A percentile compares a stretch with the other conserved stretches of the same genome.
These are phyloP conservation scores for Vannuccia rotundouncinata DNA, from an alignment of 2,888 invertebrate species.

Conservation along the genomic window DNA sequence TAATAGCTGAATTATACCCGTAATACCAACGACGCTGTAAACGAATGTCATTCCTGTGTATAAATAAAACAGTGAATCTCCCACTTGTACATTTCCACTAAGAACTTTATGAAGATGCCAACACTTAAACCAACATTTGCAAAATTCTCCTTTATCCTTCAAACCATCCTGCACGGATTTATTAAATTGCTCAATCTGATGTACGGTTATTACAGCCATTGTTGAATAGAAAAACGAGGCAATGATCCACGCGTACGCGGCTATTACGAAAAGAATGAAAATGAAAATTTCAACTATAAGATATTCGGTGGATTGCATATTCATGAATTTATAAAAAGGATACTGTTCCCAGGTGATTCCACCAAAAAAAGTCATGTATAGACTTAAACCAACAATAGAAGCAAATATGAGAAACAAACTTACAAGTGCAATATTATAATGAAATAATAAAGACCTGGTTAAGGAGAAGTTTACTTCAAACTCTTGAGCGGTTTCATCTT, in stretches of 20 bases:
- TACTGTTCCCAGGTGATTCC: background rate
- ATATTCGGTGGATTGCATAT: background rate
- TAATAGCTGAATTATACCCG: background rate
- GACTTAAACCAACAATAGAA: background rate
- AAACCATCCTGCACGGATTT: background rate
- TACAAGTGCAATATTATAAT: background rate
- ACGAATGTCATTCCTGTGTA: background rate
- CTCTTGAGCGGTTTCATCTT: background rate
- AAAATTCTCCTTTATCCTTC: background rate
- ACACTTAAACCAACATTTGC: background rate
- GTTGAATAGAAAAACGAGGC: background rate
- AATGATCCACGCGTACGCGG: background rate
- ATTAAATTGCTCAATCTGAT: background rate
- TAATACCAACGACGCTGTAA: background rate
- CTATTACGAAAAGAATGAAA: background rate
- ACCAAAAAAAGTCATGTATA: background rate
- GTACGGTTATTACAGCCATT: background rate
- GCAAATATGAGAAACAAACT: background rate
- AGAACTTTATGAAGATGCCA: background rate
- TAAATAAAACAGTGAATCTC: background rate
- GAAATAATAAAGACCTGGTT: background rate
- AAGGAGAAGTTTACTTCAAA: background rate
- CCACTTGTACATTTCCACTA: background rate
- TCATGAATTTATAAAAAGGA: background rate
- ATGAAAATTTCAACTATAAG: background rate